phyloP scores from a whole-genome alignment of 2,113 vertebrate species.

The Shinisaurus crocodilurus region DNA sequence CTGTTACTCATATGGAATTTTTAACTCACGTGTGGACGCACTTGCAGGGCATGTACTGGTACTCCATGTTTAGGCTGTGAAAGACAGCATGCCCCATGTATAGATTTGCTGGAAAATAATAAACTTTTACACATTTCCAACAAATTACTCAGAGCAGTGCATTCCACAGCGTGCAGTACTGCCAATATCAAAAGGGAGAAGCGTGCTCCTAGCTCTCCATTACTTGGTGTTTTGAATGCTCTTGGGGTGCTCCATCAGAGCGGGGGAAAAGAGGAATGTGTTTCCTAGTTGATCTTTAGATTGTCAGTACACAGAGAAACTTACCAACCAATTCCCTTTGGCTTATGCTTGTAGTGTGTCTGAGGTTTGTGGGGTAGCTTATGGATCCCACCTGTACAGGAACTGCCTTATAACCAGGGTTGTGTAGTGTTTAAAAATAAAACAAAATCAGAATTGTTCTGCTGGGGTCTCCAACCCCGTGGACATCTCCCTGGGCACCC shows the following conservation, averaged over 20 bases:
- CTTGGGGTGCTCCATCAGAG: not conserved
- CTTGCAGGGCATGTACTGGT: not conserved
- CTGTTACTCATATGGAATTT: not conserved
- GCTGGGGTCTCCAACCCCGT: not conserved
- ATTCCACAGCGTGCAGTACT: not conserved
- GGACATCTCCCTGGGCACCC: too few species aligned
- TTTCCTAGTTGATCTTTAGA: not conserved
- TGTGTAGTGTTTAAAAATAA: not conserved
- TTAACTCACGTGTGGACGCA: not conserved
- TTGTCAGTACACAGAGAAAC: not conserved
- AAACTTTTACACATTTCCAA: not conserved
- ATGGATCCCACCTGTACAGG: not conserved
- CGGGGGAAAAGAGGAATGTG: not conserved
- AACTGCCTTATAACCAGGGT: not conserved
- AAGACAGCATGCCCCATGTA: not conserved
- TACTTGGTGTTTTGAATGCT: not conserved
- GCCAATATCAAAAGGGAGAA: not conserved
- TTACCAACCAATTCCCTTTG: not conserved
- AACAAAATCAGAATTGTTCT: not conserved
- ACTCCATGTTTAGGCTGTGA: not conserved
- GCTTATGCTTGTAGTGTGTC: not conserved
- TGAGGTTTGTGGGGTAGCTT: not conserved
- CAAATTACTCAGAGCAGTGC: not conserved
- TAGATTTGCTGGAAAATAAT: not conserved
- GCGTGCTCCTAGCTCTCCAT: not conserved